Percentiles rank a stretch among this genome's conserved stretches.
These are phyloP conservation scores for Eulemur coronatus DNA, from an alignment of 2,797 vertebrate species.

Conservation along the genomic window DNA sequence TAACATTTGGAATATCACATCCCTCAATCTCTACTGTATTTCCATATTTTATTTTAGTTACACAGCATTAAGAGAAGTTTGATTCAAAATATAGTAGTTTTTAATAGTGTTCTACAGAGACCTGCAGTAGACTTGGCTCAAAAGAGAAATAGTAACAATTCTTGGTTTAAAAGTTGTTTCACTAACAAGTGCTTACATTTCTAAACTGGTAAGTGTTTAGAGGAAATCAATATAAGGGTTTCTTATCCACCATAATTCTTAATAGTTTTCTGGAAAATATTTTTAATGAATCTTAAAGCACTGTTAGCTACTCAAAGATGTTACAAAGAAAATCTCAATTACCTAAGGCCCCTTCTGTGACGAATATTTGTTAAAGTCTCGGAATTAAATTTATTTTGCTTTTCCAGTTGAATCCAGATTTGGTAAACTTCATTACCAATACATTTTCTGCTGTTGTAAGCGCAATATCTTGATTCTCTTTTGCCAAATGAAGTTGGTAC, in stretches of 20 bases:
- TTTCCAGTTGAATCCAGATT: neutral
- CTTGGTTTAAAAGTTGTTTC: slow-evolving; percentile 3
- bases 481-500: neutral
- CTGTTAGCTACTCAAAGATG: neutral
- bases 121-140: neutral
- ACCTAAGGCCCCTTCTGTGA: neutral
- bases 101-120: neutral
- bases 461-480: neutral
- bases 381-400: neutral
- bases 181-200: neutral
- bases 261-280: slow-evolving; percentile 2
- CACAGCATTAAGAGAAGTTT: neutral
- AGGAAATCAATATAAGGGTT: neutral
- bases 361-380: neutral
- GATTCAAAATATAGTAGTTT: neutral
- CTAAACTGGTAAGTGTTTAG: neutral
- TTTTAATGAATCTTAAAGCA: slow-evolving; percentile 27
- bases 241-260: neutral
- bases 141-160: neutral
- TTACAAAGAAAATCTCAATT: neutral
- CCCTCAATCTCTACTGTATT: neutral
- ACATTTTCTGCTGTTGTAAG: neutral
- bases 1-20: neutral
- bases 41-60: neutral
- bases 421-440: neutral